A percentile compares a stretch with the other conserved stretches of the same genome.
phyloP scores from a whole-genome alignment of 2,113 vertebrate genomes.

The Sardina pilchardus region DNA sequence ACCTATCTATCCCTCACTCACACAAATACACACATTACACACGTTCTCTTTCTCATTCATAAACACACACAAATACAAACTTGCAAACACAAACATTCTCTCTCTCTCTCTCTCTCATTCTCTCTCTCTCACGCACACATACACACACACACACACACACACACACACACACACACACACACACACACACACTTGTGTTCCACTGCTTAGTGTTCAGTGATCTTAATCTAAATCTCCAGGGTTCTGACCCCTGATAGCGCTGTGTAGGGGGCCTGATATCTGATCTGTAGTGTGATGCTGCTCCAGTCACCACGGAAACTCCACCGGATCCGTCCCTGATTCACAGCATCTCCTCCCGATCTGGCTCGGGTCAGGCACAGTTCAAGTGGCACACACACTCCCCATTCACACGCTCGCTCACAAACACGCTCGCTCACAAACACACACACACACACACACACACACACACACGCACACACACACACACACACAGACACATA shows the following conservation, averaged over 20 bases:
- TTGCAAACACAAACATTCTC: background rate
- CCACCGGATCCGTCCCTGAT: background rate
- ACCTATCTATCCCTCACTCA: background rate
- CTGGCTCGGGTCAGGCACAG: background rate
- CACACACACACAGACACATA: background rate
- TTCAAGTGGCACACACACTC: background rate
- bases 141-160: background rate
- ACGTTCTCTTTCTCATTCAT: no score
- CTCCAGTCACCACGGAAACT: background rate
- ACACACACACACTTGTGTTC: background rate
- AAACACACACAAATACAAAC: background rate
- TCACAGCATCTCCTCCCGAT: background rate
- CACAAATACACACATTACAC: background rate
- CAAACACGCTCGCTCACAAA: background rate
- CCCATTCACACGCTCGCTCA: background rate
- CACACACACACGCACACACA: conserved; percentile 7
- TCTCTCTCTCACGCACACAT: background rate
- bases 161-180: background rate
- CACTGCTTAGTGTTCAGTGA: background rate
- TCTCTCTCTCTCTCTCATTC: background rate
- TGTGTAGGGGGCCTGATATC: background rate
- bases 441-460: conserved; percentile 1
- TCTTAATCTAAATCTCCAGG: background rate
- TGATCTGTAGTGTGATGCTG: background rate
- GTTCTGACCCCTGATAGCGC: background rate